Evolutionary conservation across 2,888 invertebrate species (phyloP).

Genomic region (Salpingus planirostris): DNA sequence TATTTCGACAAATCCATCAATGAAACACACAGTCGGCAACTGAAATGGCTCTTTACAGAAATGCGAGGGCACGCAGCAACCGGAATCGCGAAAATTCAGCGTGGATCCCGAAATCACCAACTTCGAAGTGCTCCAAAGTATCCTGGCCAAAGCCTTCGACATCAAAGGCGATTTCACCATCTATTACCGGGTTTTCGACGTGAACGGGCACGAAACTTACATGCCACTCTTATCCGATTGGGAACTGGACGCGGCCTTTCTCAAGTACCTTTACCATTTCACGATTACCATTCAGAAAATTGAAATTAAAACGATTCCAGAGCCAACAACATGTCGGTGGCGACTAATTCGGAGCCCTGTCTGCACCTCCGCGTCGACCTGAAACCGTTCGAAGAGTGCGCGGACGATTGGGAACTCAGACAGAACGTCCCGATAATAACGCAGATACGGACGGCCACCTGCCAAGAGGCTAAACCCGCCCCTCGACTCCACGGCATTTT

Average conservation of each 20-base stretch:
- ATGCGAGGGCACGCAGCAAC: conserved; percentile 67
- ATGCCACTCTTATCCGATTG: conserved; percentile 88
- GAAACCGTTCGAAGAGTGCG: conserved; percentile 77
- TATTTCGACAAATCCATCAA: no score
- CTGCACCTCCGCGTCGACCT: conserved; percentile 82
- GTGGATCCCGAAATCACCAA: conserved; percentile 96
- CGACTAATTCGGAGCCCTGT: conserved; percentile 75
- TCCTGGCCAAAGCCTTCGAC: conserved; percentile 90
- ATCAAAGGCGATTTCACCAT: conserved; percentile 90
- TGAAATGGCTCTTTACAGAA: no score
- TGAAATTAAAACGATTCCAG: conserved; percentile 33
- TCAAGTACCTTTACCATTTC: conserved; percentile 50
- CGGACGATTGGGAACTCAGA: conserved; percentile 60
- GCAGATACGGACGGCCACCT: conserved; percentile 33
- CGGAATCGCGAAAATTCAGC: conserved; percentile 86
- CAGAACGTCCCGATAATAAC: conserved; percentile 42
- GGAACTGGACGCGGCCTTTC: conserved; percentile 95
- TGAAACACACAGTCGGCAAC: no score
- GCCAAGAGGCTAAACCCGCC: conserved; percentile 42
- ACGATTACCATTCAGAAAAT: not conserved
- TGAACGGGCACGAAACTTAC: conserved; percentile 79
- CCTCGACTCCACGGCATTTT: conserved; percentile 70
- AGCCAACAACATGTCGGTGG: conserved; percentile 60
- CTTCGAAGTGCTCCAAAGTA: conserved; percentile 83
- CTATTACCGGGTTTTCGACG: conserved; percentile 80